Conservation (phyloP, 2,888 invertebrate species). For the Coelinius sp. region DNA sequence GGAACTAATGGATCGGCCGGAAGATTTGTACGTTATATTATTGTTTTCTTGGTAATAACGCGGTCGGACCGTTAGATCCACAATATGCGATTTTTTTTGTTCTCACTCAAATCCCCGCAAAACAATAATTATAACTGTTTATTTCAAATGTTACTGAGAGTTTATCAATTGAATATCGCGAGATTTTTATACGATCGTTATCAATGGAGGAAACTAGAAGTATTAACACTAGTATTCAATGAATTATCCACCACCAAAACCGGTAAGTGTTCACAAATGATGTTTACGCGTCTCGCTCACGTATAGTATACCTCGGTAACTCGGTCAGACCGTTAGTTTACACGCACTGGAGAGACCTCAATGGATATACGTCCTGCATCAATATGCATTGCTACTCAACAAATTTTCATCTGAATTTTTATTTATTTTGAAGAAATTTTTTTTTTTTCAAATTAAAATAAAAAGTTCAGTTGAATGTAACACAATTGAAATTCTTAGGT, state of each 20-base stretch:
- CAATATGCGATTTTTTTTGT: not conserved
- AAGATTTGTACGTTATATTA: conserved; percentile 22
- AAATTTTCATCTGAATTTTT: not conserved
- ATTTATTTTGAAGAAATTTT: too few species aligned
- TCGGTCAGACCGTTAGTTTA: conserved; percentile 64
- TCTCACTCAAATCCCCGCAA: not conserved
- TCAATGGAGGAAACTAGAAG: not conserved
- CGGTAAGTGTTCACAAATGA: conserved; percentile 36
- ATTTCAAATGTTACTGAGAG: not conserved
- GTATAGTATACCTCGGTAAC: conserved; percentile 57
- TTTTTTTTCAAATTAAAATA: too few species aligned
- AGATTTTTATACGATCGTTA: not conserved
- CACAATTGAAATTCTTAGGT: too few species aligned
- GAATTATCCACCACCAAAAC: conserved; percentile 23
- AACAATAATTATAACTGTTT: not conserved
- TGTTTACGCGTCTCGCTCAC: conserved; percentile 29
- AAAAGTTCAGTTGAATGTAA: too few species aligned
- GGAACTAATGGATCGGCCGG: conserved; percentile 11
- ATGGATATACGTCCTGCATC: conserved; percentile 57
- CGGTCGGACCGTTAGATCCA: conserved; percentile 33
- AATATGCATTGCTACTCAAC: not conserved
- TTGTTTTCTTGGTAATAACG: conserved; percentile 17
- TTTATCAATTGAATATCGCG: not conserved
- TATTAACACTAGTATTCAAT: not conserved
- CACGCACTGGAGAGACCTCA: conserved; percentile 59